Evolutionary conservation across 1,140 invertebrate species (phyloP), one percentile per base, ranked within the genome.

Genomic region (Brachionus calyciflorus): DNA sequence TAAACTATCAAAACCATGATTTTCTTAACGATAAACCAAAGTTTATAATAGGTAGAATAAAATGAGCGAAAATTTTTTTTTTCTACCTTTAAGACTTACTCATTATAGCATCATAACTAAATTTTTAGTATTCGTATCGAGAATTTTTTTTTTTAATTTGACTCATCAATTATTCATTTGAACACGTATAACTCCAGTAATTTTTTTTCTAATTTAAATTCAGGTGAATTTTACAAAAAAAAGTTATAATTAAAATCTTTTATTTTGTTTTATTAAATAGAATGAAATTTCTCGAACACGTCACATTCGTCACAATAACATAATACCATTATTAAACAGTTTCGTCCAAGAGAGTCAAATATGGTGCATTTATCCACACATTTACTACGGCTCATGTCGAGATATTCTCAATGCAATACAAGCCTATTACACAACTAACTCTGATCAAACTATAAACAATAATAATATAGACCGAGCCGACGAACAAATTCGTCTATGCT

Each of bases 401-500:
- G 69, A 73, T 12, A 73, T 73, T 37, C 19, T 73, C n/a, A 41
- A 73, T 14, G 33, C 21, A 14, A 53, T 73, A 10, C n/a, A 28
- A 19, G n/a, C 28, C 19, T 55, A 53, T 28, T 73, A 73, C 26
- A n/a, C 14, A 21, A 46, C 24, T 30, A 51, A 70, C n/a, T 46
- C 44, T n/a, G 37, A 41, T 14, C 37, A 65, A 44, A 65, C 19
- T 28, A 51, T 6, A 19, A 51, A 26, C 28, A 41, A 9, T 51
- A 1, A 24, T 26, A 30, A 51, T 0, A 51, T 10, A 10, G 69
- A 73, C n/a, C 30, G 46, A 53, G 69, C 69, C 44, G 69, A 73
- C 21, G 69, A 73, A 40, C 69, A 73, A 73, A 51, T 40, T 9
- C 30, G 69, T 28, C 46, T 73, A 6, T 73, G 69, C n/a, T 73